Percentiles rank a stretch among this genome's conserved stretches.
phyloP scores from a whole-genome alignment of 2,888 invertebrate species.

The Netelia virgata region DNA sequence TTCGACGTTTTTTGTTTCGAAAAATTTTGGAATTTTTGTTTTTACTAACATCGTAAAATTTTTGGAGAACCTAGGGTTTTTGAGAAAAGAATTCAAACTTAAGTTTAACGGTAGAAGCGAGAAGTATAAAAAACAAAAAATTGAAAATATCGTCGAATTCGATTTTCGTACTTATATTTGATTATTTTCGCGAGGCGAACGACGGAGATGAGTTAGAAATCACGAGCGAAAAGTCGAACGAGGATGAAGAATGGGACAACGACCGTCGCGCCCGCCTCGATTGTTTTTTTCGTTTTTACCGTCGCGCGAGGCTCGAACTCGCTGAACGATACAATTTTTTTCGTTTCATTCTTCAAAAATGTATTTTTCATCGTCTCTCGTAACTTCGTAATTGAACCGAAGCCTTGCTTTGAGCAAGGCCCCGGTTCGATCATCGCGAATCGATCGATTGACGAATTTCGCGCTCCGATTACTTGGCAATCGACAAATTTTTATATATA shows the following conservation, averaged over 20 bases:
- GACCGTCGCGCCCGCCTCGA: conserved; percentile 58
- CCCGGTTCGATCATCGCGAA: conserved; percentile 14
- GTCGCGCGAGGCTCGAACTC: conserved; percentile 17
- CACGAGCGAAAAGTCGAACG: conserved; percentile 29
- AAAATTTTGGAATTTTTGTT: too few relatives aligned
- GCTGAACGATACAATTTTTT: neutral
- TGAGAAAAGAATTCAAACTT: too few relatives aligned
- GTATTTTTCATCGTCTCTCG: neutral
- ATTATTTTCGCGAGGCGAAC: conserved; percentile 17
- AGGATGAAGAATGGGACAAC: conserved; percentile 53
- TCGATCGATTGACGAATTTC: conserved; percentile 47
- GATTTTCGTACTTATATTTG: too few relatives aligned
- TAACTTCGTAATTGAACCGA: neutral
- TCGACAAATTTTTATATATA: conserved; percentile 30
- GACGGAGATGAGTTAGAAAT: conserved; percentile 39
- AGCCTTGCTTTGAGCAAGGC: neutral
- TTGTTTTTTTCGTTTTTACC: conserved; percentile 48
- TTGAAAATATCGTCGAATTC: too few relatives aligned
- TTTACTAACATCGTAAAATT: too few relatives aligned
- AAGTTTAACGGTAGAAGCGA: too few relatives aligned
- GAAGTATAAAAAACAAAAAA: too few relatives aligned
- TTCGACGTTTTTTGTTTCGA: too few relatives aligned
- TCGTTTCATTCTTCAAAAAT: neutral
- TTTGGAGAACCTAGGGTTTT: too few relatives aligned
- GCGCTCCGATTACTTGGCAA: conserved; percentile 69